Base-by-base conservation (phyloP, 2,113 vertebrate species). In the Alectura lathami region DNA sequence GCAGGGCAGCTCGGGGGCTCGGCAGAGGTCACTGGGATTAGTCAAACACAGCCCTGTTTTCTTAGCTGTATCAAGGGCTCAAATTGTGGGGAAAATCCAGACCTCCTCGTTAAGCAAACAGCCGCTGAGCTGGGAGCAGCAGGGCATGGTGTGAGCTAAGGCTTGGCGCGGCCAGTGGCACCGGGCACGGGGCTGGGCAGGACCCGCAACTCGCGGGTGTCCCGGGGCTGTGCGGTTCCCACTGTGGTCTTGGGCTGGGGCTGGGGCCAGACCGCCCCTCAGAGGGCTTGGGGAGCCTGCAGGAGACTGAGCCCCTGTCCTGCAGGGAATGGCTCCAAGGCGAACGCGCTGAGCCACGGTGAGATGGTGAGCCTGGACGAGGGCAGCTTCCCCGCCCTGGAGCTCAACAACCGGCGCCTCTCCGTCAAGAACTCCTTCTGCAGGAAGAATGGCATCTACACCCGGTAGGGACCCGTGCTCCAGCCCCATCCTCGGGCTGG, bases 351-450 rank as follows among this genome's bases (percentile, higher is more conserved):
- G 62, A 98, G 98, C 73, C 99, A 99, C 0, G 99, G 99, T 0
- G 99, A 99, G 97, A 99, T 99, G 99, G 98, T 99, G 77, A 99
- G 99, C 91, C 97, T 99, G 96, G 99, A 99, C 0, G 99, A 99
- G 69, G 98, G 99, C 89, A 98, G 99, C 16, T 99, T 99, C 88
- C 99, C 99, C 0, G 98, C 99, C 11, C 97, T 99, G 97, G 99
- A 99, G 70, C 98, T 99, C 89, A 99, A 99, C 98, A 99, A 99
- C 98, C 98, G 99, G 4, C 97, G 99, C 9, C 98, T 99, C 66
- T 99, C 99, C 0, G 98, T 99, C 94, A 99, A 99, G 93, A 99
- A 99, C 91, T 99, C 99, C 59, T 99, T 99, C 98, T 99, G 99
- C 96, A 89, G 99, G 21, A 99, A 99, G 97, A 99, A 99, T 0